Base-by-base conservation (phyloP, 2,888 invertebrate genomes). In the Hedya salicella region DNA sequence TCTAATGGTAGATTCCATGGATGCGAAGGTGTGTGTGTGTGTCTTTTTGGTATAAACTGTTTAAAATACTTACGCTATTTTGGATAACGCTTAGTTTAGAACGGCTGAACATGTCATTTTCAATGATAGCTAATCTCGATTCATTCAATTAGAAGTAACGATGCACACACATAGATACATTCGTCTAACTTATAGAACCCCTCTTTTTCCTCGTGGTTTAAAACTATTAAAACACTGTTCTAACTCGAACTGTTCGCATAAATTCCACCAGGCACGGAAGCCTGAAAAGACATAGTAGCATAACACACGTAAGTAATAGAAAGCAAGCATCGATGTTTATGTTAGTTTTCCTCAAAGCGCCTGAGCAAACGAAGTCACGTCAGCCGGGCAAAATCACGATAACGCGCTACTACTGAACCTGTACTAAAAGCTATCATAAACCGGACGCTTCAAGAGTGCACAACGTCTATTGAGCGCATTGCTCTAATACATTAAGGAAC, bases 311-410 rank as follows among this genome's bases (percentile, higher is more conserved):
- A 73, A 75, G 75, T 73, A 75, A 71, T 70, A 69, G 70, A 78
- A 78, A 65, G 64, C 59, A 57, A 44, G 64, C 79, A 81, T 83
- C 80, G 76, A 86, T 84, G 85, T 86, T 88, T 83, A 86, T 89
- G 89, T 91, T 91, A 89, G 90, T 90, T 90, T 90, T 88, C 78
- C 80, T 83, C 75, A 77, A 87, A 79, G 72, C 76, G 82, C 76
- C 84, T 89, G 85, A 81, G 85, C 88, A 91, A 89, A 90, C 88
- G 81, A 81, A 84, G 85, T 85, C 89, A 88, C 89, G 90, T 86
- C 86, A 89, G 75, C 78, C 78, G 75, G 78, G 78, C 79, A 48
- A 46, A 83, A 87, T 87, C 88, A 81, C 81, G 81, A 81, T 77
- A 77, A 71, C 74, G 69, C 68, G 75, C 69, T 70, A 69, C 74